Evolutionary conservation across 2,113 vertebrate species (phyloP), one percentile per base, ranked within the genome.

Genomic region (Piprites chloris): DNA sequence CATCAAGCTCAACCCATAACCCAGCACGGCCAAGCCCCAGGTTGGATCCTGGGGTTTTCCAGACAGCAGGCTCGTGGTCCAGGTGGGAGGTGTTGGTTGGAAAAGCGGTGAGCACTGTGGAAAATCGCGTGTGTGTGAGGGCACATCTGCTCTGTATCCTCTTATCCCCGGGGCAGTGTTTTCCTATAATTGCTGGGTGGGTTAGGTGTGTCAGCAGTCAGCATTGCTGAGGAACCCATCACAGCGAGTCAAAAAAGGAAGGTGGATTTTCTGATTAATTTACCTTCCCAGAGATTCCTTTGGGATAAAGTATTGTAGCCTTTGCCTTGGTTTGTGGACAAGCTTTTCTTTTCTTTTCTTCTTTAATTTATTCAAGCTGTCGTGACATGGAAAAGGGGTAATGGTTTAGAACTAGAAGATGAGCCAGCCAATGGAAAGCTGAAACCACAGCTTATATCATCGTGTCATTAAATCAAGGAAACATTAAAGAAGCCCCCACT

Each of bases 161-260:
- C 62, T 56, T 47, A 5, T 0, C 5, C 6, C 8, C 0, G 3
- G 15, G 50, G 19, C 56, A 49, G n/a, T 1, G 1, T 33, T 27
- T 46, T 26, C 55, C 39, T 41, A 47, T 35, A 46, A 20, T 13
- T 52, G 3, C 55, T 17, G 26, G 13, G 11, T 30, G 41, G 23
- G 26, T 63, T 66, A 13, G 37, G 20, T 10, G 9, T 85, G 37
- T 59, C 23, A 12, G 21, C 39, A 23, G 32, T 9, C 26, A 11
- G 50, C 22, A 0, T 26, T 74, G 7, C 55, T 58, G 53, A 28
- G 6, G 37, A 75, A 26, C 65, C 20, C 3, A 1, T 65, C 53
- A 42, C 32, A 11, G 30, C 1, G 3, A 27, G 69, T 27, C 50
- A 42, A 7, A 53, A 42, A 67, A 62, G 30, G 12, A 53, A 59